Evolutionary conservation across 2,797 vertebrate genomes (phyloP).

Genomic region (Atherinosoma microstoma): DNA sequence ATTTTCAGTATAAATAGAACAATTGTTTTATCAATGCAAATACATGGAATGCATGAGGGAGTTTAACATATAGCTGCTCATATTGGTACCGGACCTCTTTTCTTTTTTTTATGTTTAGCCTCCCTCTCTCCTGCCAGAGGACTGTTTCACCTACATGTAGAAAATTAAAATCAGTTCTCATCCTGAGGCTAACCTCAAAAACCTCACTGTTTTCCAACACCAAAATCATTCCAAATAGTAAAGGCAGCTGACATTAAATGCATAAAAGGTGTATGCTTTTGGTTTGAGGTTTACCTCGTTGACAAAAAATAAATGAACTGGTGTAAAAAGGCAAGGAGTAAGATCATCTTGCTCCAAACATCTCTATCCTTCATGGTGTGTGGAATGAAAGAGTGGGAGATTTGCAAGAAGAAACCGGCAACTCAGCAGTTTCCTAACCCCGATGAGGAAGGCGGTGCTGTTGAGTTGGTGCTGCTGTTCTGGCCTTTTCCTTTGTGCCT

Average conservation of each 20-base stretch:
- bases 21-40: conserved; percentile 57
- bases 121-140: conserved; percentile 31
- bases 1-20: conserved; percentile 73
- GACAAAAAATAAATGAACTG: conserved; percentile 19
- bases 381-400: conserved; percentile 51
- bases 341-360: conserved; percentile 42
- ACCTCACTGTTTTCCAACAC: conserved; percentile 16
- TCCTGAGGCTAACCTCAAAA: conserved; percentile 49
- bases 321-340: conserved; percentile 46
- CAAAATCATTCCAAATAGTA: conserved; percentile 16
- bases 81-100: conserved; percentile 40
- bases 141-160: conserved; percentile 20
- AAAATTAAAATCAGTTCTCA: conserved; percentile 39
- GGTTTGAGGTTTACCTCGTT: conserved; percentile 44
- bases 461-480: conserved; percentile 67
- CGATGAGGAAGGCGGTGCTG: conserved; percentile 68
- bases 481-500: conserved; percentile 85
- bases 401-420: neutral
- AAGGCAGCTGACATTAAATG: conserved; percentile 55
- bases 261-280: conserved; percentile 26
- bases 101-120: conserved; percentile 27
- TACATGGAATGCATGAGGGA: conserved; percentile 59
- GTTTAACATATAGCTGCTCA: conserved; percentile 73
- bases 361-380: conserved; percentile 33
- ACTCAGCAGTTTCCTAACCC: conserved; percentile 78